Percentiles rank a stretch among this genome's conserved stretches.
phyloP scores from a whole-genome alignment of 2,113 vertebrate genomes.

The Rynchops niger region DNA sequence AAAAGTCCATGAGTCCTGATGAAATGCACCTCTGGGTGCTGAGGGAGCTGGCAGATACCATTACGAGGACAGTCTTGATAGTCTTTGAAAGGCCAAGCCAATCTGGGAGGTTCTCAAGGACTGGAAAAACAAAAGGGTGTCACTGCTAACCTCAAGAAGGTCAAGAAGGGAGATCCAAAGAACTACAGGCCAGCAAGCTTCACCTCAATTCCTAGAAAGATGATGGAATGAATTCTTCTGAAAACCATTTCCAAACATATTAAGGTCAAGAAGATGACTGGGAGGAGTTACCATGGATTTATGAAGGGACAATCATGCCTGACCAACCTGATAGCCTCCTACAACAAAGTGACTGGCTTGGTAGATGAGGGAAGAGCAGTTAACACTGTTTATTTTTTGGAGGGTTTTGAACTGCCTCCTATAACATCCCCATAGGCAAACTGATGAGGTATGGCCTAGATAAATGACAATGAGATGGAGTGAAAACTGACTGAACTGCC shows the following conservation, averaged over 20 bases:
- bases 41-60: not conserved
- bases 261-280: not conserved
- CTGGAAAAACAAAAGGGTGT: not conserved
- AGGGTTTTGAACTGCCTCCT: not conserved
- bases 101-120: not conserved
- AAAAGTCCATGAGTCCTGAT: not conserved
- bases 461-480: not conserved
- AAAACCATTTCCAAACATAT: not conserved
- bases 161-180: not conserved
- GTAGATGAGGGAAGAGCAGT: not conserved
- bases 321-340: not conserved
- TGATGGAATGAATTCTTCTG: not conserved
- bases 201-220: not conserved
- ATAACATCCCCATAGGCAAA: not conserved
- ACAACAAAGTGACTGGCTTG: not conserved
- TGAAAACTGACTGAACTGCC: not conserved
- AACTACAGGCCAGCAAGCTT: not conserved
- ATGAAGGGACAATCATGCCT: not conserved
- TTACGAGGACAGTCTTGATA: not conserved
- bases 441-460: not conserved
- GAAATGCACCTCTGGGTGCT: not conserved
- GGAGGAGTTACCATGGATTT: not conserved
- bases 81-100: not conserved
- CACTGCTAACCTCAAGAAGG: not conserved
- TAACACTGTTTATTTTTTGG: not conserved